Percentiles rank a stretch among this genome's conserved stretches.
Evolutionary conservation across 2,888 invertebrate genomes (phyloP).

Genomic region (Hypomecis punctinalis): DNA sequence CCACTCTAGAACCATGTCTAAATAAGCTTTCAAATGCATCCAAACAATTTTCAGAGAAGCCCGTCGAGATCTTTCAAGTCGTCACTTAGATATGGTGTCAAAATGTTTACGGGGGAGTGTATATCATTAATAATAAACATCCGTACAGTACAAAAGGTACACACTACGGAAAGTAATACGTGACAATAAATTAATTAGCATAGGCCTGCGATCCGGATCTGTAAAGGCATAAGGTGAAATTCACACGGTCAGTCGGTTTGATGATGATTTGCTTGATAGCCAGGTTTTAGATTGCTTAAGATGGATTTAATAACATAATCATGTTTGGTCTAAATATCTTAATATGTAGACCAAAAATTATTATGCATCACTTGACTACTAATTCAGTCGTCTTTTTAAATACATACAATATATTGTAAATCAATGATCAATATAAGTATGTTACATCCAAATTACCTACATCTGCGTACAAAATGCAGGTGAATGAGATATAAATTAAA

Average conservation of each 20-base stretch:
- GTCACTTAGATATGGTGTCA: constrained; percentile 14
- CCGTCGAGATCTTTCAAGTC: neutral
- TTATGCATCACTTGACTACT: no score
- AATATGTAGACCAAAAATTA: no score
- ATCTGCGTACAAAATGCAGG: no score
- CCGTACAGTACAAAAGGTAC: constrained; percentile 51
- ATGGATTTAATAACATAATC: no score
- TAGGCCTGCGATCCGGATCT: constrained; percentile 55
- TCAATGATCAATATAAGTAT: no score
- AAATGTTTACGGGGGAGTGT: constrained; percentile 6
- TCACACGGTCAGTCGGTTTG: constrained; percentile 33
- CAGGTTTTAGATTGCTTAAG: neutral
- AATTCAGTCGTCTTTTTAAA: no score
- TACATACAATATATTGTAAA: no score
- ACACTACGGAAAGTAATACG: constrained; percentile 51
- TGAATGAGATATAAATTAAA: no score
- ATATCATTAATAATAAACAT: constrained; percentile 57
- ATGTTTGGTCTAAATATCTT: no score
- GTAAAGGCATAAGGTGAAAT: constrained; percentile 29
- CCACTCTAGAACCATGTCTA: constrained; percentile 18
- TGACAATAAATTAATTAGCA: constrained; percentile 76
- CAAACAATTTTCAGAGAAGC: neutral
- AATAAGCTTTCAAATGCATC: constrained; percentile 2
- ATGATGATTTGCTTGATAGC: constrained; percentile 9
- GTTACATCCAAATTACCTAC: no score